A percentile compares a stretch with the other conserved stretches of the same genome.
These are phyloP conservation scores for Nothoprocta pentlandii DNA, from an alignment of 2,113 vertebrate species.

Conservation along the genomic window DNA sequence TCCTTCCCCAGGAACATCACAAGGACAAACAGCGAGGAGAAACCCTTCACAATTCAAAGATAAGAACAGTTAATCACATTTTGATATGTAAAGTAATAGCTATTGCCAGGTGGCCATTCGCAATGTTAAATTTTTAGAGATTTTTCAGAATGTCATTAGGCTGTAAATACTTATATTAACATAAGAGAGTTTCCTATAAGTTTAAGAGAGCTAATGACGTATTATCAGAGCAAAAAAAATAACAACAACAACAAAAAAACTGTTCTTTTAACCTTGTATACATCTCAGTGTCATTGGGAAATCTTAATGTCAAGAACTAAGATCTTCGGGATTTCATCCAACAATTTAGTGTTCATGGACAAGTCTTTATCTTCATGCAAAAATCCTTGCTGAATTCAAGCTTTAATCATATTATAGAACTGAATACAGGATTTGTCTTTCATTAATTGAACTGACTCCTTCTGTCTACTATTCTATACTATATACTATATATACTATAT, in stretches of 20 bases:
- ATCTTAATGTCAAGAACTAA: background rate
- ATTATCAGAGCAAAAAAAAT: background rate
- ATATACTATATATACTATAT: no score
- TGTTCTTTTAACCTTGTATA: background rate
- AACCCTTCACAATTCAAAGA: background rate
- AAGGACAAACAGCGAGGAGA: background rate
- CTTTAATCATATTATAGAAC: background rate
- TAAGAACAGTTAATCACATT: background rate
- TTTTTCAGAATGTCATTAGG: background rate
- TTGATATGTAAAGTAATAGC: background rate
- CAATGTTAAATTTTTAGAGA: background rate
- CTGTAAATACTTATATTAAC: background rate
- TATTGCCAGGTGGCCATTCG: background rate
- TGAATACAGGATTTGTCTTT: background rate
- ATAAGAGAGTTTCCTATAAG: background rate
- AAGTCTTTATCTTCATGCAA: background rate
- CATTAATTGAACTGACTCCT: background rate
- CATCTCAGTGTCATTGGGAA: background rate
- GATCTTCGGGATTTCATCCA: background rate
- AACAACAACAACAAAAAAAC: background rate
- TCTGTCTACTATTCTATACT: background rate
- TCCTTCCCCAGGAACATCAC: background rate
- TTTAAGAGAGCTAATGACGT: background rate
- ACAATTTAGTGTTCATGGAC: background rate
- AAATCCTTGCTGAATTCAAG: background rate